Evolutionary conservation across 1,140 invertebrate genomes (phyloP).

Genomic region (Listronotus bonariensis): DNA sequence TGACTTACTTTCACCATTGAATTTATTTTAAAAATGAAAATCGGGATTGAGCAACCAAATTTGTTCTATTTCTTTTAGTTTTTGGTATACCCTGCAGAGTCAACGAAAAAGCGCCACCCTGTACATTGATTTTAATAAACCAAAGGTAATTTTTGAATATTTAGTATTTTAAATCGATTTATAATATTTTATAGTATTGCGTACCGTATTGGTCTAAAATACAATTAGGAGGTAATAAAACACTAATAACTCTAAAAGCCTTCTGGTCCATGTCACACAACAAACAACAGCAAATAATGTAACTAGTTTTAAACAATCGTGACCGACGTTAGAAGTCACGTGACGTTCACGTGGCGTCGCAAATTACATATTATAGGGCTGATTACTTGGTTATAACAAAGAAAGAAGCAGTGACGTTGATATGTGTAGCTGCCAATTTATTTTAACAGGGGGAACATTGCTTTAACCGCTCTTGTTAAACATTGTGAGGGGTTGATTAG

Average conservation of each 20-base stretch:
- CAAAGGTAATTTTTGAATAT: no score
- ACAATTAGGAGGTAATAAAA: slow-evolving; percentile 39
- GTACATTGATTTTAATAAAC: no score
- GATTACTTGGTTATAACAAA: slow-evolving; percentile 50
- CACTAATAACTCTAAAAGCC: slow-evolving; percentile 38
- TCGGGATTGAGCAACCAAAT: no score
- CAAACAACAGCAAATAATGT: slow-evolving; percentile 46
- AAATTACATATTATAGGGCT: slow-evolving; percentile 51
- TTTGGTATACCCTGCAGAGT: no score
- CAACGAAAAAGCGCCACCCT: no score
- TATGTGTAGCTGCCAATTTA: slow-evolving; percentile 54
- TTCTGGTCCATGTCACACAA: slow-evolving; percentile 33
- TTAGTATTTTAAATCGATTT: no score
- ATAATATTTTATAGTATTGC: no score
- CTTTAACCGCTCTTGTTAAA: slow-evolving; percentile 33
- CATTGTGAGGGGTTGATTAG: slow-evolving; percentile 10
- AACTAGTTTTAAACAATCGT: slow-evolving; percentile 51
- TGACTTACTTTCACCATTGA: no score
- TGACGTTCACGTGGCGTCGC: slow-evolving; percentile 48
- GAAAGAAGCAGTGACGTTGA: slow-evolving; percentile 51
- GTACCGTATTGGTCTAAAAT: slow-evolving; percentile 17
- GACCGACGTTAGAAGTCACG: slow-evolving; percentile 45
- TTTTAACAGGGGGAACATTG: slow-evolving; percentile 42
- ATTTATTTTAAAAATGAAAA: no score
- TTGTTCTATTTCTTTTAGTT: no score